These are phyloP conservation scores for Drosophila trapezifrons DNA, from an alignment of 1,140 invertebrate genomes.

Conservation along the genomic window DNA sequence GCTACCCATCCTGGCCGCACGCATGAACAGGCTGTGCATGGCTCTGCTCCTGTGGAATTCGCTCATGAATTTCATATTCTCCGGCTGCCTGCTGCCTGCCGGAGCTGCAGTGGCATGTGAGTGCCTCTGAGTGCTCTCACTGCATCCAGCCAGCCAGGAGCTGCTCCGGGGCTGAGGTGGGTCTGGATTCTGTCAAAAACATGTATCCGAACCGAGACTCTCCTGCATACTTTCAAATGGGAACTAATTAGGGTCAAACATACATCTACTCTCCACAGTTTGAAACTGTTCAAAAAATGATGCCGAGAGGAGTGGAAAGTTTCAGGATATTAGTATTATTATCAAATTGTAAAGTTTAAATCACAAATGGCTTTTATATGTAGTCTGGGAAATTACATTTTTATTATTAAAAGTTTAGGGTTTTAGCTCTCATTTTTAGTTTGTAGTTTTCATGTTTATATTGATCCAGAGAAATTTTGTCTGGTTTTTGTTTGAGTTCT, in stretches of 20 bases:
- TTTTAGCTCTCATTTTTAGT: neutral
- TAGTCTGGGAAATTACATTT: neutral
- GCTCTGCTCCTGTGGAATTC: slow-evolving; percentile 57
- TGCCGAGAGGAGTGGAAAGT: neutral
- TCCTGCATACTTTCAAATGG: slow-evolving; percentile 8
- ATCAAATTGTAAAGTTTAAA: neutral
- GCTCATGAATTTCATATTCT: slow-evolving; percentile 75
- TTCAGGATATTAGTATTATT: neutral
- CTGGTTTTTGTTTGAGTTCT: neutral
- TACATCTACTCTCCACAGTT: neutral
- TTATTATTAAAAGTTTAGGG: too few species aligned
- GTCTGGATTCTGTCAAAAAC: neutral
- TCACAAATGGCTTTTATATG: neutral
- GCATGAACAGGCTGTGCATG: slow-evolving; percentile 37
- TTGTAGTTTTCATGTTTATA: too few species aligned
- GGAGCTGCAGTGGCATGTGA: slow-evolving; percentile 21
- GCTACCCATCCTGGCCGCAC: slow-evolving; percentile 18
- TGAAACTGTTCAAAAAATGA: neutral
- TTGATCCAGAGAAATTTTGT: too few species aligned
- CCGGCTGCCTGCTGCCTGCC: slow-evolving; percentile 10
- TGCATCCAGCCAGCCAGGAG: neutral
- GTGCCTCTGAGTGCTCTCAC: neutral
- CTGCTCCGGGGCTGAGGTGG: neutral
- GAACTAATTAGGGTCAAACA: slow-evolving; percentile 23
- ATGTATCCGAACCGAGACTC: neutral